Evolutionary conservation across 2,888 invertebrate genomes (phyloP).

Genomic region (Diploptera punctata): DNA sequence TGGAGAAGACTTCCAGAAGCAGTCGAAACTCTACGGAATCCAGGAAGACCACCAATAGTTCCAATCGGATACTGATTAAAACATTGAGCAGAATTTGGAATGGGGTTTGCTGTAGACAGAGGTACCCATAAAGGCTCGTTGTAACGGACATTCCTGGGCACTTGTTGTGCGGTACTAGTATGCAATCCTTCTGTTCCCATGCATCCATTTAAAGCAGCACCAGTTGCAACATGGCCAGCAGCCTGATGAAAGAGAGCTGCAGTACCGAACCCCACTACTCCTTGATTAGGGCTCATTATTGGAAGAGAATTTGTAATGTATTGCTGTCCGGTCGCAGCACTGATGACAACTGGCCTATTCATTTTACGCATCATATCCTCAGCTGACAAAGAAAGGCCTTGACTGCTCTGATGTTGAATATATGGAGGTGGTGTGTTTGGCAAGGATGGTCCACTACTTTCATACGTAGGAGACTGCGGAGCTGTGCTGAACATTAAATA

Average conservation of each 20-base stretch:
- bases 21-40: slow-evolving; percentile 37
- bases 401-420: neutral
- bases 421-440: slow-evolving; percentile 8
- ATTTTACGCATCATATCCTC: neutral
- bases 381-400: neutral
- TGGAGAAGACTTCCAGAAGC: slow-evolving; percentile 32
- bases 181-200: neutral
- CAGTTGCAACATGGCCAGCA: neutral
- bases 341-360: neutral
- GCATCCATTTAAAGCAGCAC: neutral
- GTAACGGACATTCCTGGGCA: neutral
- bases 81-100: slow-evolving; percentile 3
- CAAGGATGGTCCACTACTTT: neutral
- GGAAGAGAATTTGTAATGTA: neutral
- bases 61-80: slow-evolving; percentile 12
- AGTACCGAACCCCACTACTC: neutral
- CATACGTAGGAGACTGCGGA: slow-evolving; percentile 39
- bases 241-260: slow-evolving; percentile 5
- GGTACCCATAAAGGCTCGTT: slow-evolving; percentile 15
- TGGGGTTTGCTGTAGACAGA: slow-evolving; percentile 8
- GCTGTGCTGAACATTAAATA: slow-evolving; percentile 39
- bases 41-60: slow-evolving; percentile 30
- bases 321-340: neutral
- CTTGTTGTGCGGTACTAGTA: neutral
- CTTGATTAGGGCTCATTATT: neutral